Evolutionary conservation across 2,888 invertebrate species (phyloP), one percentile per base, ranked within the genome.

Genomic region (Eupelmus urozonus): DNA sequence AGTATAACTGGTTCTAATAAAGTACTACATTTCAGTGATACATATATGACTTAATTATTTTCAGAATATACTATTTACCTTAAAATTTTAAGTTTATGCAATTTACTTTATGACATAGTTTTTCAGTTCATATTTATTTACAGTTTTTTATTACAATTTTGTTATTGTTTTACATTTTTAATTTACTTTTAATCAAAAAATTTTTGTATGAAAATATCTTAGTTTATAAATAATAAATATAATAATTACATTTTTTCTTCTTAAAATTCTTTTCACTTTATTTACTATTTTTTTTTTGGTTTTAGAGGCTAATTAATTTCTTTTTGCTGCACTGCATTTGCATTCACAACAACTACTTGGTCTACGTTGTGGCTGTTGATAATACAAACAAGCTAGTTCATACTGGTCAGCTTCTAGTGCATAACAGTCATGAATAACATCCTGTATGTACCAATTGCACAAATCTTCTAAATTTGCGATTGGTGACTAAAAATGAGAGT

Each of bases 341-440:
- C 78, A 80, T 25, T 67, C 42, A n/a, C 11, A 34, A 51, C 75
- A 80, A 42, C 5, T 63, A 53, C 16, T 74, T 18, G 53, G 25
- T 62, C 4, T 40, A 16, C 18, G 65, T 20, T 16, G n/a, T 42
- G 20, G 25, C 55, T 57, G 45, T 18, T 74, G 70, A 29, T 78
- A 66, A 78, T 91, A 91, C 79, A 92, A 85, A 83, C 91, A 91
- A 45, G 92, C 90, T 70, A 92, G 84, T 85, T 92, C 92, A 80
- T 92, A 92, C 60, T 91, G 85, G 74, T 88, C 81, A 11, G 91
- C 89, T 82, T 89, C 85, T 5, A 86, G 86, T 79, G 90, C 87
- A 80, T 90, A 91, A 82, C 89, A 91, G 66, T 86, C 87, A 66
- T 90, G 85, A 78, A 91, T 84, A 69, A 91, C 85, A 55, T 85